Base-by-base conservation (phyloP, 1,140 invertebrate species). In the Thaumatotibia leucotreta region DNA sequence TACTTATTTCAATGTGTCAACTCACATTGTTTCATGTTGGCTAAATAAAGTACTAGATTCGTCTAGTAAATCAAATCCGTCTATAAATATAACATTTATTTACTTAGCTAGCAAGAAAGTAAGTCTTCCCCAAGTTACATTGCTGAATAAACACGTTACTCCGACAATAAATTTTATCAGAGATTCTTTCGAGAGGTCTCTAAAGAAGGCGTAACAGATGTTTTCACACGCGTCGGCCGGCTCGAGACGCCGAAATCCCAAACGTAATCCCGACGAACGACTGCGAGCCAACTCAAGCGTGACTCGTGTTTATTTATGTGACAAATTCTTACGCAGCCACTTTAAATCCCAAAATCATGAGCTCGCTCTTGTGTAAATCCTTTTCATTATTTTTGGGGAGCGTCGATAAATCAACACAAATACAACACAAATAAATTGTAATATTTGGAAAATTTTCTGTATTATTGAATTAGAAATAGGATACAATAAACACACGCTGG, bases 221-320 rank as follows among this genome's bases (percentile, higher is more conserved):
- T 90, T 88, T 86, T 88, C 72, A 80, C 84, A 84, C 83, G 81
- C 82, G 80, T 79, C 72, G 76, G 68, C 76, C 74, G 62, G n/a
- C 58, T 33, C 64, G 75, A 79, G 81, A 76, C 75, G 79, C 62
- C 72, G 75, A 83, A 84, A 87, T 88, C 87, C 83, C 84, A 79
- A 83, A 87, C 80, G 86, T 88, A 90, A 90, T 88, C 84, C 84
- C 80, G 74, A 77, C 74, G 78, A 82, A 80, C 84, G 87, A 87
- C 83, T 89, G 79, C 75, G 79, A 83, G 75, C 77, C 82, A 85
- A 88, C 84, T 88, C 80, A 80, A 86, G 79, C 85, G 76, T 83
- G 67, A 64, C 77, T 82, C 77, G 80, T 86, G 86, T 90, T 90
- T 90, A 90, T 88, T 90, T 88, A 87, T 88, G 84, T 88, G 87